Percentiles rank a stretch among this genome's conserved stretches.
Conservation (phyloP, 2,888 invertebrate genomes). For the Nyleta sp. region DNA sequence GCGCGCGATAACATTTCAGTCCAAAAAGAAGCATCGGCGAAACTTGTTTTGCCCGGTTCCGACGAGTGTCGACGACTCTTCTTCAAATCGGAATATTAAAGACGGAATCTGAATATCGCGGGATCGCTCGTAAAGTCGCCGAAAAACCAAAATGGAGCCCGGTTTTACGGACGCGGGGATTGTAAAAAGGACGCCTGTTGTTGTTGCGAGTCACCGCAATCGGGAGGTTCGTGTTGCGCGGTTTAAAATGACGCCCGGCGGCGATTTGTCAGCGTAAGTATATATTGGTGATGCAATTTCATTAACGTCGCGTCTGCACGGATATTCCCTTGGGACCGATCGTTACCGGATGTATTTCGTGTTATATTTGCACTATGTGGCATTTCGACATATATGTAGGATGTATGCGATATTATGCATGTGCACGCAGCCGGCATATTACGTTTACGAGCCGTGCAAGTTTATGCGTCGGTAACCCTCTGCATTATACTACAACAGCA, state of each 20-base stretch:
- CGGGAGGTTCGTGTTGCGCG: no score
- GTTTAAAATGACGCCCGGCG: conserved; percentile 23
- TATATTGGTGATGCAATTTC: conserved; percentile 56
- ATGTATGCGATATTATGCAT: conserved; percentile 66
- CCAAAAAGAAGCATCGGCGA: not conserved
- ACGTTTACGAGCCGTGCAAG: conserved; percentile 67
- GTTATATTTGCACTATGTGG: conserved; percentile 61
- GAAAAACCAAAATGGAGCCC: no score
- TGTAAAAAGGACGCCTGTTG: no score
- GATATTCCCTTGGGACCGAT: conserved; percentile 62
- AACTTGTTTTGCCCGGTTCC: conserved; percentile 4
- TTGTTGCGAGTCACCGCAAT: no score
- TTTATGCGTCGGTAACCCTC: conserved; percentile 66
- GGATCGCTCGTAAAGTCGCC: no score
- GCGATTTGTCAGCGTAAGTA: conserved; percentile 37
- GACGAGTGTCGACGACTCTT: no score
- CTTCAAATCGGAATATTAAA: no score
- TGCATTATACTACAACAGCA: conserved; percentile 62
- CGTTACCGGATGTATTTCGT: conserved; percentile 63
- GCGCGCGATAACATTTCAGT: conserved; percentile 13
- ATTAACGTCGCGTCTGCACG: conserved; percentile 61
- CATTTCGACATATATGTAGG: conserved; percentile 61
- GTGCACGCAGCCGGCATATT: conserved; percentile 65
- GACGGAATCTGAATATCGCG: no score
- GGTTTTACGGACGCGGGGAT: no score